Conservation (phyloP, 2,113 vertebrate species). For the Sinocyclocheilus grahami region DNA sequence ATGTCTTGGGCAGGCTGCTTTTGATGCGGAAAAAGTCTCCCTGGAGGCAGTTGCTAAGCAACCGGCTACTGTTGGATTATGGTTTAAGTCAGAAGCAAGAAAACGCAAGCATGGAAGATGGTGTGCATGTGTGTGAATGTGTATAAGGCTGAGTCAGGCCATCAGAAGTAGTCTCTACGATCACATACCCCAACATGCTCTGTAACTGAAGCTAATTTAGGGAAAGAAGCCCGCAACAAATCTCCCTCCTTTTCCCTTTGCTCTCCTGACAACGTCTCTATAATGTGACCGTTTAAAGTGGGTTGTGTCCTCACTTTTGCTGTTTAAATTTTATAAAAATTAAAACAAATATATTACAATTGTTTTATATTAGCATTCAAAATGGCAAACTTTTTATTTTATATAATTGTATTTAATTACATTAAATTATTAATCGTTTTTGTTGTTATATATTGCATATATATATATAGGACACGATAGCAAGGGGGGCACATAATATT, state of each 20-base stretch:
- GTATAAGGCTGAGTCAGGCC: constrained; percentile 5
- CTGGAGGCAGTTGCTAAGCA: constrained; percentile 78
- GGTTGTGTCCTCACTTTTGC: neutral
- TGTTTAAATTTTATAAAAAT: no score
- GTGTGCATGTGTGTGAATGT: constrained; percentile 7
- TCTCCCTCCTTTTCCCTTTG: neutral
- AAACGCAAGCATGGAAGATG: constrained; percentile 49
- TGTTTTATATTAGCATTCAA: no score
- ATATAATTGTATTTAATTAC: no score
- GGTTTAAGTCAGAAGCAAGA: constrained; percentile 69
- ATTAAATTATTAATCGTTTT: no score
- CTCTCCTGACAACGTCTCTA: neutral
- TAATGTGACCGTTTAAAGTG: neutral
- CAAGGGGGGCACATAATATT: no score
- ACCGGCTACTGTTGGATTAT: constrained; percentile 70
- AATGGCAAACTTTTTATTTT: no score
- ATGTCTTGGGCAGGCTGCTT: constrained; percentile 65
- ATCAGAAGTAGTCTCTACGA: neutral
- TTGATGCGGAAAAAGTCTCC: constrained; percentile 67
- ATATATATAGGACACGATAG: no score
- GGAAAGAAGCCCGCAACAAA: neutral
- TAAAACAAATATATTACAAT: no score
- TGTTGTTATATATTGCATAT: no score
- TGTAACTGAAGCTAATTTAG: constrained; percentile 11
- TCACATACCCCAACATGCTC: neutral